Evolutionary conservation across 92 coral and sea anemone genomes (phyloP).

Genomic region (Parazoanthus swiftii): DNA sequence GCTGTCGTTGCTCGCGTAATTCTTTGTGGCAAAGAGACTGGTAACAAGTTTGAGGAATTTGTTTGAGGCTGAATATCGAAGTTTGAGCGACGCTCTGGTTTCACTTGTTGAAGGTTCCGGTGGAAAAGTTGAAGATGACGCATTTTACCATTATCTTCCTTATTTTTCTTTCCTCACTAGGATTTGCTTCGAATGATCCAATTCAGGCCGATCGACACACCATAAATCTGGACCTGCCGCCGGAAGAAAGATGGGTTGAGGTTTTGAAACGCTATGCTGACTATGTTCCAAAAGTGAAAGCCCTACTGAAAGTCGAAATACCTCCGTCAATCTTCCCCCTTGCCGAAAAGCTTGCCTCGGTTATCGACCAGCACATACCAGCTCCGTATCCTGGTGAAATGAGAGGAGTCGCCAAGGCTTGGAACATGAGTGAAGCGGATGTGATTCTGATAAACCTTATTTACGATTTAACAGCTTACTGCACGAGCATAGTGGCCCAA

Average conservation of each 20-base stretch:
- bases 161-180: slow-evolving; percentile 9
- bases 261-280: slow-evolving; percentile 56
- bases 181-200: slow-evolving; percentile 45
- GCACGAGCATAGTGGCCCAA: slow-evolving; percentile 91
- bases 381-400: slow-evolving; percentile 80
- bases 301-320: slow-evolving; percentile 33
- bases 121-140: neutral
- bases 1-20: no score
- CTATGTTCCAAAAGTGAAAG: slow-evolving; percentile 42
- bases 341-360: slow-evolving; percentile 60
- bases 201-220: slow-evolving; percentile 66
- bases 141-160: neutral
- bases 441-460: slow-evolving; percentile 63
- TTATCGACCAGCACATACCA: slow-evolving; percentile 63
- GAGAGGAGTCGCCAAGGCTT: slow-evolving; percentile 70
- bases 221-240: slow-evolving; percentile 77
- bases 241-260: slow-evolving; percentile 79
- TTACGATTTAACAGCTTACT: slow-evolving; percentile 81
- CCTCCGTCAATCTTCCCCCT: slow-evolving; percentile 58
- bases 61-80: no score
- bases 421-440: slow-evolving; percentile 64
- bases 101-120: neutral
- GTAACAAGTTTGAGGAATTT: neutral
- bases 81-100: neutral
- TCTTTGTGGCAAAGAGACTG: neutral